Percentiles rank a stretch among this genome's conserved stretches.
phyloP scores from a whole-genome alignment of 2,888 invertebrate species.

The Byasa hedistus region DNA sequence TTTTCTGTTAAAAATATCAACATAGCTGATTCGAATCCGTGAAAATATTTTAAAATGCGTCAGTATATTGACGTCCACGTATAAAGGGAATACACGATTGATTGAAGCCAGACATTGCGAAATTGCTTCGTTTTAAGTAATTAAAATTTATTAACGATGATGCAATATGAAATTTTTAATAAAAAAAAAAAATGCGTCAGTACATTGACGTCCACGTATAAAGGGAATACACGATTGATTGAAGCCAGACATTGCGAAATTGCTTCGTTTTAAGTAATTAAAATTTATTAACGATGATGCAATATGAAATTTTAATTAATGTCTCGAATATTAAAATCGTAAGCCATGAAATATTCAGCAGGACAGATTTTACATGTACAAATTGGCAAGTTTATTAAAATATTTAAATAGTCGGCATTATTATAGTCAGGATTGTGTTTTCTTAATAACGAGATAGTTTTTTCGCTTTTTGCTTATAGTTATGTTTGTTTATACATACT shows the following conservation, averaged over 20 bases:
- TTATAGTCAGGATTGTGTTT: not conserved
- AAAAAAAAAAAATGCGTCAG: too few relatives aligned
- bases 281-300: conserved; percentile 1
- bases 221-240: not conserved
- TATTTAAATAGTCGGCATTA: not conserved
- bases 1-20: not conserved
- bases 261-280: not conserved
- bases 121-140: not conserved
- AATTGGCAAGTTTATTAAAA: not conserved
- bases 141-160: not conserved
- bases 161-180: conserved; percentile 3
- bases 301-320: conserved; percentile 3
- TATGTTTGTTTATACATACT: too few relatives aligned
- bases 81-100: not conserved
- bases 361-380: too few relatives aligned
- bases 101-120: not conserved
- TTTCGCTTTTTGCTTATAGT: too few relatives aligned
- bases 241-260: not conserved
- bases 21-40: not conserved
- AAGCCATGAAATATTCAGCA: not conserved
- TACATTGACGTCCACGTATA: not conserved
- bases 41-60: not conserved
- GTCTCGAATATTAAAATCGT: not conserved
- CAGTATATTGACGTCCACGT: not conserved
- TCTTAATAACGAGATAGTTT: too few relatives aligned